Evolutionary conservation across 2,797 vertebrate genomes (phyloP).

Genomic region (Remorina albescens): DNA sequence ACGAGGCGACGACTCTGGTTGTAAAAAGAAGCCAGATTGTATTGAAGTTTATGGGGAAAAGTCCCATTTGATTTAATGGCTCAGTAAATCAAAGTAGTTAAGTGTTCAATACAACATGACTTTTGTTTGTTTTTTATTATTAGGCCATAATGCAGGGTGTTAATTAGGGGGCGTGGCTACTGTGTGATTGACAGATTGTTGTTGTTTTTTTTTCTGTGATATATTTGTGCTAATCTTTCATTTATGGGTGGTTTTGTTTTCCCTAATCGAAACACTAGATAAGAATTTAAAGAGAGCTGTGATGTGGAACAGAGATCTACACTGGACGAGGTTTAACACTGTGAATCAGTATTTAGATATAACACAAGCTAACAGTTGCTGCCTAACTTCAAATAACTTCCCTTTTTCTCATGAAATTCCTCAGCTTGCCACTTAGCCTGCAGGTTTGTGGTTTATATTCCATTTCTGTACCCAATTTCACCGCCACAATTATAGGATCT

Average conservation of each 20-base stretch:
- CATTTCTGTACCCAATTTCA: constrained; percentile 24
- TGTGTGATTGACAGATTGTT: no score
- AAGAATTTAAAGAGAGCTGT: not conserved
- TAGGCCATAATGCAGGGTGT: no score
- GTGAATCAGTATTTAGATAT: not conserved
- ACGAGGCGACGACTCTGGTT: no score
- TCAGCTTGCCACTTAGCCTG: constrained; percentile 7
- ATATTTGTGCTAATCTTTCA: no score
- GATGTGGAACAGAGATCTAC: not conserved
- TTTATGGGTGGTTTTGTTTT: not conserved
- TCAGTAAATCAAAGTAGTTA: no score
- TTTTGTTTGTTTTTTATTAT: no score
- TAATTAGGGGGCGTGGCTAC: no score
- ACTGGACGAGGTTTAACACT: not conserved
- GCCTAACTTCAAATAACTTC: constrained; percentile 16
- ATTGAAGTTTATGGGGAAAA: no score
- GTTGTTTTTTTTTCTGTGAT: no score
- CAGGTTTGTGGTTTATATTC: constrained; percentile 9
- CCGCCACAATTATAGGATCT: constrained; percentile 40
- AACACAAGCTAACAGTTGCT: not conserved
- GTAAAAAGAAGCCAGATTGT: no score
- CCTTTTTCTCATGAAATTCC: constrained; percentile 22
- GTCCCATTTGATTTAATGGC: no score
- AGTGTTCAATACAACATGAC: no score
- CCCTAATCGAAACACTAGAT: not conserved